Evolutionary conservation across 1,140 invertebrate genomes (phyloP).

Genomic region (Ceratina calcarata): DNA sequence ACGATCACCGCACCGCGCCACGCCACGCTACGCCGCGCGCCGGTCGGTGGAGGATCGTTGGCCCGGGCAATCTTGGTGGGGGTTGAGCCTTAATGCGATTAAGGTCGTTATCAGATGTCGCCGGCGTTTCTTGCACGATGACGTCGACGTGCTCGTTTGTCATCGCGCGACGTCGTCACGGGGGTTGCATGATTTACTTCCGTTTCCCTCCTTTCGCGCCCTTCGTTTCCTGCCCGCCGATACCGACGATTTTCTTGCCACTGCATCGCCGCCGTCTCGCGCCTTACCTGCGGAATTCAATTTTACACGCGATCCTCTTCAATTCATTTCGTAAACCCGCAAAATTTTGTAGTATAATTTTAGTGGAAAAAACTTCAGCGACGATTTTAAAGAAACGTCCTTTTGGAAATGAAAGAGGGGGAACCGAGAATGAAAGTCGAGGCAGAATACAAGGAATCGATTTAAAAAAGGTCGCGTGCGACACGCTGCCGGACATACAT

Average conservation of each 20-base stretch:
- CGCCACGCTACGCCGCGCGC: no score
- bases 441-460: background rate
- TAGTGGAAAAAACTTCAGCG: background rate
- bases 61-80: background rate
- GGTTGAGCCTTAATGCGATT: conserved; percentile 74
- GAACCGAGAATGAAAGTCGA: background rate
- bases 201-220: conserved; percentile 69
- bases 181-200: conserved; percentile 78
- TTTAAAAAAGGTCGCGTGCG: conserved; percentile 55
- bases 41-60: conserved; percentile 43
- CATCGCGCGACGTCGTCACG: conserved; percentile 77
- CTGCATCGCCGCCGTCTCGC: conserved; percentile 1
- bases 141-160: conserved; percentile 77
- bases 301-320: background rate
- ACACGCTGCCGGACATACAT: conserved; percentile 61
- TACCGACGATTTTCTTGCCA: conserved; percentile 49
- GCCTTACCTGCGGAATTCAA: conserved; percentile 21
- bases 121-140: conserved; percentile 73
- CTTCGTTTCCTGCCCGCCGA: conserved; percentile 43
- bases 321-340: background rate
- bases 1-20: conserved; percentile 35
- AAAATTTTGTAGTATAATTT: background rate
- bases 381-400: background rate
- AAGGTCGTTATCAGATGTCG: conserved; percentile 79
- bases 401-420: background rate